Conservation (phyloP, 2,888 invertebrate species). For the Watsonalla binaria region DNA sequence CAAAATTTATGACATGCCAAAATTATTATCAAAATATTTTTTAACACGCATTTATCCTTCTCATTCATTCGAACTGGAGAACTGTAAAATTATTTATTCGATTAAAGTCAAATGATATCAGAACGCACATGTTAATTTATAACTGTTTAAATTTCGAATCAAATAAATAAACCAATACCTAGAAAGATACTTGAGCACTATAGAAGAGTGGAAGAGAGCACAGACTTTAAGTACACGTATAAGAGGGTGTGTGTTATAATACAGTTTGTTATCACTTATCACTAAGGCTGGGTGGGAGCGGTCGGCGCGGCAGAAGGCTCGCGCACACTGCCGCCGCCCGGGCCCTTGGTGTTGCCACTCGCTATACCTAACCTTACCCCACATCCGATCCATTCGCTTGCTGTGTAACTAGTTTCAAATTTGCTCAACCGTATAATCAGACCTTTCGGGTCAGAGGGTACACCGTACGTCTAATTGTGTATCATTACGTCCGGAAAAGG, state of each 20-base stretch:
- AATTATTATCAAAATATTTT: no score
- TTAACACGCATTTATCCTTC: no score
- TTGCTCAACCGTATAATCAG: constrained; percentile 33
- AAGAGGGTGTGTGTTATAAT: constrained; percentile 31
- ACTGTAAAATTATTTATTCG: neutral
- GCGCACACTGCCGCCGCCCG: constrained; percentile 76
- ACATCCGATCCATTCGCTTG: constrained; percentile 9
- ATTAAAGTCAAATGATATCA: neutral
- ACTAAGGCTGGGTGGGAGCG: constrained; percentile 47
- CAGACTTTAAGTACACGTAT: constrained; percentile 36
- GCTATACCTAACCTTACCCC: constrained; percentile 27
- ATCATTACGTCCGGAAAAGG: constrained; percentile 20
- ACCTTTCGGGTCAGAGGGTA: constrained; percentile 29
- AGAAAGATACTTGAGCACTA: constrained; percentile 8
- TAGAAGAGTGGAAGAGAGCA: constrained; percentile 14
- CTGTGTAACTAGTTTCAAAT: constrained; percentile 29
- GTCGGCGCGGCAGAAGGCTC: constrained; percentile 56
- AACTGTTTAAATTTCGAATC: neutral
- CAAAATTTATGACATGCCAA: no score
- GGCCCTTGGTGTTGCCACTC: constrained; percentile 54
- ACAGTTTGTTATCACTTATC: constrained; percentile 22
- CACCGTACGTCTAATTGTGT: constrained; percentile 32
- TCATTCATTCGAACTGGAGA: neutral
- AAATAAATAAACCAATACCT: neutral
- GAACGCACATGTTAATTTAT: neutral